These are phyloP conservation scores for Penaeus indicus DNA, from an alignment of 1,140 invertebrate genomes.

Conservation along the genomic window DNA sequence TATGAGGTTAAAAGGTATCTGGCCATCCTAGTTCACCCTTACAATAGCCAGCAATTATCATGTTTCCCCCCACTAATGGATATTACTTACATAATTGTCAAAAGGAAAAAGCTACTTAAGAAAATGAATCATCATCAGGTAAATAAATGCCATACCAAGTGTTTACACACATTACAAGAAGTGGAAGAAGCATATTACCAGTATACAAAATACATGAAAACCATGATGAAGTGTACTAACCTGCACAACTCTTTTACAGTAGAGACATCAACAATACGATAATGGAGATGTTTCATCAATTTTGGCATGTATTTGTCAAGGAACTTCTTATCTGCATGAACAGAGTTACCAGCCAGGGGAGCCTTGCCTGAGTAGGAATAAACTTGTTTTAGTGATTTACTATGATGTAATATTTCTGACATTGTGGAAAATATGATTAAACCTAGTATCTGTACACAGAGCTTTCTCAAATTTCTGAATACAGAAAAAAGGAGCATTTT, in stretches of 20 bases:
- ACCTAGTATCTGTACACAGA: not conserved
- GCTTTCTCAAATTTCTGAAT: not conserved
- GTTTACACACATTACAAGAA: not conserved
- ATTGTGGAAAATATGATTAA: not conserved
- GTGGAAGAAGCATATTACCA: not conserved
- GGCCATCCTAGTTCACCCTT: no score
- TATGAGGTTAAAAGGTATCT: no score
- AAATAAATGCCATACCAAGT: not conserved
- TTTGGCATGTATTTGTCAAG: conserved; percentile 82
- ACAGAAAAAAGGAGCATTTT: not conserved
- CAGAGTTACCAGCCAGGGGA: conserved; percentile 90
- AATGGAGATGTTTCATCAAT: conserved; percentile 86
- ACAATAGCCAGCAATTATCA: no score
- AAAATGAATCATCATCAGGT: not conserved
- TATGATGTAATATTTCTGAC: not conserved
- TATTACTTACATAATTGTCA: no score
- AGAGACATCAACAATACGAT: conserved; percentile 93
- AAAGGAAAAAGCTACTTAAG: not conserved
- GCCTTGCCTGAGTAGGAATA: conserved; percentile 71
- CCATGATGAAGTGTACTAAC: conserved; percentile 68
- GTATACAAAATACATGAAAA: not conserved
- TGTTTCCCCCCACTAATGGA: no score
- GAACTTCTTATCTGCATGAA: conserved; percentile 88
- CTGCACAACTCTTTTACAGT: conserved; percentile 86
- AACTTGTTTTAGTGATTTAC: conserved; percentile 22